Evolutionary conservation across 2,113 vertebrate genomes (phyloP), one percentile per base, ranked within the genome.

Genomic region (Cyprinodon brontotheroides): DNA sequence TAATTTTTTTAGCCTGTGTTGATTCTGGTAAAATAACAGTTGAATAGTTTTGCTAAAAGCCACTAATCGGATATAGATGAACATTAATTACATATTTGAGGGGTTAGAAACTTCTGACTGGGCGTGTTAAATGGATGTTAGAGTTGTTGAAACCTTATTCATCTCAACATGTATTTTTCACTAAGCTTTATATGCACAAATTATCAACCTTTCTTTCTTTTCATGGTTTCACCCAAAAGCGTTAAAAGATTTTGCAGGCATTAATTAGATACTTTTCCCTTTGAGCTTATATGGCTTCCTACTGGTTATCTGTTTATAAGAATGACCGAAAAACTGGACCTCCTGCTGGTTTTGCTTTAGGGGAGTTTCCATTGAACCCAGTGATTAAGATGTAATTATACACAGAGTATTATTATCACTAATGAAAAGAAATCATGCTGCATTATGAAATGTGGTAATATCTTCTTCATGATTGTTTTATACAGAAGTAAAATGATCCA

Each of bases 221-320:
- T 38, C 36, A 9, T 50, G 60, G 10, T 63, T 63, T 63, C 14
- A 0, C n/a, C 36, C 29, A 22, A 63, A 13, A 62, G 41, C 47
- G 41, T 22, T 43, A 20, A 15, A 72, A 72, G 22, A 45, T 63
- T n/a, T 63, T 6, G 6, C n/a, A 36, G 45, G 15, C 15, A 48
- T 63, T 72, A 37, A 63, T 61, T 17, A 64, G 17, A 65, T 12
- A 43, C 14, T 41, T 40, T 62, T 10, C 8, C 13, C 11, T 14
- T 7, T 38, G 8, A 57, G 37, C 15, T 0, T 13, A 14, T 3
- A 14, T 45, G 50, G 15, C 70, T 13, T 72, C 61, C 43, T 50
- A 45, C 75, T 70, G 41, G 22, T 22, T 57, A 15, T 48, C 39
- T 20, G 20, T 76, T 76, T 39, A 53, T 38, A 69, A 62, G 47